Percentiles rank a stretch among this genome's conserved stretches.
Evolutionary conservation across 2,797 vertebrate genomes (phyloP).

Genomic region (Etheostoma perlongum): DNA sequence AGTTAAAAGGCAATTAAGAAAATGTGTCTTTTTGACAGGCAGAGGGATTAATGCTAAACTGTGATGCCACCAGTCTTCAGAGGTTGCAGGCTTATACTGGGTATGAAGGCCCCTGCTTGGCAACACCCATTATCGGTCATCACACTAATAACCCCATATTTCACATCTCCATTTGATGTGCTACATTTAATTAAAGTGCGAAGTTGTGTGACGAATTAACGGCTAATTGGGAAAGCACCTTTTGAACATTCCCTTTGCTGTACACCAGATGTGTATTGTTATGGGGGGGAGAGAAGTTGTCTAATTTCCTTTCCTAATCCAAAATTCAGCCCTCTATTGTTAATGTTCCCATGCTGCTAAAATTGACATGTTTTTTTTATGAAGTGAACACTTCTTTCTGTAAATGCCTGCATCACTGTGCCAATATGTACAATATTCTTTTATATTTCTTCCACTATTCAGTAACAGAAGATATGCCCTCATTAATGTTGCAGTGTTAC

Average conservation of each 20-base stretch:
- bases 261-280: conserved; percentile 62
- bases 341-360: neutral
- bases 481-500: conserved; percentile 17
- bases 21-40: conserved; percentile 82
- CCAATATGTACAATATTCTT: neutral
- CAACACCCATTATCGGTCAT: conserved; percentile 86
- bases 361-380: neutral
- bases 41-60: conserved; percentile 84
- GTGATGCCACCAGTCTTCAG: conserved; percentile 72
- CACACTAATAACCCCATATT: conserved; percentile 84
- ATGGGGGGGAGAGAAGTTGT: conserved; percentile 50
- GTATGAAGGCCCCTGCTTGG: conserved; percentile 64
- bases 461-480: conserved; percentile 10
- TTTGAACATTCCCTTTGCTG: conserved; percentile 70
- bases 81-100: conserved; percentile 63
- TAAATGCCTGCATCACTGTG: conserved; percentile 2
- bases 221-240: conserved; percentile 84
- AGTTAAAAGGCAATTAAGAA: conserved; percentile 87
- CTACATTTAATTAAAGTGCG: conserved; percentile 86
- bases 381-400: neutral
- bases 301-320: conserved; percentile 17
- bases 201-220: conserved; percentile 83
- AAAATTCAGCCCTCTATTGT: conserved; percentile 22
- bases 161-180: conserved; percentile 83
- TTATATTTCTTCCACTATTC: neutral